Evolutionary conservation across 1,140 invertebrate genomes (phyloP).

Genomic region (Whitmania pigra): DNA sequence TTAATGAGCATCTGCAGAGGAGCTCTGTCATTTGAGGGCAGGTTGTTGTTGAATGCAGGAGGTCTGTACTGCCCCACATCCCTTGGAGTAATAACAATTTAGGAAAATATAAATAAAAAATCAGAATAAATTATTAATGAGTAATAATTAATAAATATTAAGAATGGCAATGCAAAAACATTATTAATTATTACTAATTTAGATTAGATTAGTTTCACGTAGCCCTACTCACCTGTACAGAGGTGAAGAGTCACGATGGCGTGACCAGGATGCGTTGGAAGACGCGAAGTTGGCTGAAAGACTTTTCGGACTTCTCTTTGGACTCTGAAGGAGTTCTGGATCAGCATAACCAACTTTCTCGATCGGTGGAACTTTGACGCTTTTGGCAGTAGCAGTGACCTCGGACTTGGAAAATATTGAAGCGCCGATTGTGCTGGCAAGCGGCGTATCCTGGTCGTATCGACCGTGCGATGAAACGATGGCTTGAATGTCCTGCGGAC

Average conservation of each 20-base stretch:
- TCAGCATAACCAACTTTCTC: slow-evolving; percentile 2
- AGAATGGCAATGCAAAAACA: too few relatives aligned
- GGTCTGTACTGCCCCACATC: neutral
- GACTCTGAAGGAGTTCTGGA: slow-evolving; percentile 9
- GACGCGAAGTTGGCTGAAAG: neutral
- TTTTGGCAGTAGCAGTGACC: neutral
- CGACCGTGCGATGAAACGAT: too few relatives aligned
- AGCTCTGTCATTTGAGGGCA: neutral
- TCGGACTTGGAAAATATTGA: neutral
- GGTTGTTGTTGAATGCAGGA: neutral
- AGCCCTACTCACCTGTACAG: neutral
- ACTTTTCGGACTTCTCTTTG: slow-evolving; percentile 19
- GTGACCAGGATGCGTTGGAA: neutral
- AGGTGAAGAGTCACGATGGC: neutral
- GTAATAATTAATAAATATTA: too few relatives aligned
- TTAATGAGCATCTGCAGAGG: neutral
- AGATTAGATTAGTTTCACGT: neutral
- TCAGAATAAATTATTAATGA: neutral
- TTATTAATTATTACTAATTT: neutral
- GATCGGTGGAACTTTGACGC: slow-evolving; percentile 2
- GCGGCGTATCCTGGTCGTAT: too few relatives aligned
- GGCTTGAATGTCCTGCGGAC: too few relatives aligned
- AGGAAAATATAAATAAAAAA: neutral
- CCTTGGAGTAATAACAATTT: neutral
- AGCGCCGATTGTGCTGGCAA: too few relatives aligned